Conservation (phyloP, 2,888 invertebrate genomes). For the Drosophila kokeensis region DNA sequence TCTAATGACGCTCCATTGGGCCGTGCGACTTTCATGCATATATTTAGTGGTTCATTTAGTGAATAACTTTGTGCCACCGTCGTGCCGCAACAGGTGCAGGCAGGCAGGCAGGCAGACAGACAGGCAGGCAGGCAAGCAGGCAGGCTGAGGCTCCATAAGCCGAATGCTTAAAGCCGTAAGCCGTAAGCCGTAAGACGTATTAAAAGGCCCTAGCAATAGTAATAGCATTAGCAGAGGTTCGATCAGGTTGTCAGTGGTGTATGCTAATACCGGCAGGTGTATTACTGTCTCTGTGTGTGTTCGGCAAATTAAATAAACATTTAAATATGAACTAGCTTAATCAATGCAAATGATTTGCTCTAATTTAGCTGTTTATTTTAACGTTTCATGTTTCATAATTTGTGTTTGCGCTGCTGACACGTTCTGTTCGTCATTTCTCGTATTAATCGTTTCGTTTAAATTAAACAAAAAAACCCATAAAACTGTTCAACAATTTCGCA, state of each 20-base stretch:
- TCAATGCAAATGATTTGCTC: slow-evolving; percentile 77
- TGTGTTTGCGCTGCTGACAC: neutral
- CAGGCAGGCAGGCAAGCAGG: neutral
- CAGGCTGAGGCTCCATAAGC: neutral
- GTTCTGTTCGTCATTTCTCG: slow-evolving; percentile 9
- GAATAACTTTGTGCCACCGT: slow-evolving; percentile 41
- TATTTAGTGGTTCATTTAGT: slow-evolving; percentile 53
- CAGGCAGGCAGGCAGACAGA: neutral
- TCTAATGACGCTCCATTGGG: slow-evolving; percentile 56
- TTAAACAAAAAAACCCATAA: neutral
- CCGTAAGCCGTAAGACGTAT: neutral
- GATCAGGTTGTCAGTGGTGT: slow-evolving; percentile 27
- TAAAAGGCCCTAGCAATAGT: neutral
- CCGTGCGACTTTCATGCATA: slow-evolving; percentile 70
- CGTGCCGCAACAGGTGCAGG: slow-evolving; percentile 63
- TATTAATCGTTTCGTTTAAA: slow-evolving; percentile 12
- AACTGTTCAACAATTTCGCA: neutral
- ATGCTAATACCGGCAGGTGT: slow-evolving; percentile 25
- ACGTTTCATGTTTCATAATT: slow-evolving; percentile 26
- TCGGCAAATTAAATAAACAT: slow-evolving; percentile 59
- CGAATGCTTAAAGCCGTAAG: neutral
- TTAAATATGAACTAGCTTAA: slow-evolving; percentile 66
- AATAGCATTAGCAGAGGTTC: slow-evolving; percentile 13
- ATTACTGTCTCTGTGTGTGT: neutral
- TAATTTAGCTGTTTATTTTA: slow-evolving; percentile 64